phyloP scores from a whole-genome alignment of 2,113 vertebrate genomes.

The Rattus rattus region DNA sequence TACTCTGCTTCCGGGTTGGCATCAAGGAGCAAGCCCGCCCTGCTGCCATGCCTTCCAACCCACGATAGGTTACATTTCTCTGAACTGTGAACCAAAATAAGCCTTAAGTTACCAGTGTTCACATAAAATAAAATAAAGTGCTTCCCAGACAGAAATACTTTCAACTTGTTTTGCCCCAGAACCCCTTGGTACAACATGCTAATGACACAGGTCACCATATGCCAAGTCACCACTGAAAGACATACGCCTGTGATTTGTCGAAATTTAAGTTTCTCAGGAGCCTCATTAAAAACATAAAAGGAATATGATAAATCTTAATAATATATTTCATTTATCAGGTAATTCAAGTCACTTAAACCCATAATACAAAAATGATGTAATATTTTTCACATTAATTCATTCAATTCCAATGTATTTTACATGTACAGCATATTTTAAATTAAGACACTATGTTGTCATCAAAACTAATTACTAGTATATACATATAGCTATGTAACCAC shows the following conservation, averaged over 20 bases:
- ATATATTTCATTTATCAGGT: not conserved
- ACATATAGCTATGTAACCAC: not conserved
- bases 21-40: not conserved
- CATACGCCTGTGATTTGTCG: not conserved
- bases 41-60: not conserved
- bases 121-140: not conserved
- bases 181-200: not conserved
- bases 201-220: not conserved
- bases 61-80: not conserved
- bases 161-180: not conserved
- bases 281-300: constrained; percentile 6
- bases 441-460: not conserved
- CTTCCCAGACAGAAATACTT: not conserved
- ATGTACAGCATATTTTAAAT: not conserved
- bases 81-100: not conserved
- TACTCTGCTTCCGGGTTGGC: not conserved
- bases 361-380: not conserved
- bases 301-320: constrained; percentile 5
- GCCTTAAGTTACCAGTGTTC: not conserved
- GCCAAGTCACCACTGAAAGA: not conserved
- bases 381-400: constrained; percentile 18
- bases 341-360: constrained; percentile 9
- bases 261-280: not conserved
- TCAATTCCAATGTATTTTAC: not conserved
- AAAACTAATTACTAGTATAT: constrained; percentile 22